Base-by-base conservation (phyloP, 2,888 invertebrate species). In the Leptinotarsa juncta region DNA sequence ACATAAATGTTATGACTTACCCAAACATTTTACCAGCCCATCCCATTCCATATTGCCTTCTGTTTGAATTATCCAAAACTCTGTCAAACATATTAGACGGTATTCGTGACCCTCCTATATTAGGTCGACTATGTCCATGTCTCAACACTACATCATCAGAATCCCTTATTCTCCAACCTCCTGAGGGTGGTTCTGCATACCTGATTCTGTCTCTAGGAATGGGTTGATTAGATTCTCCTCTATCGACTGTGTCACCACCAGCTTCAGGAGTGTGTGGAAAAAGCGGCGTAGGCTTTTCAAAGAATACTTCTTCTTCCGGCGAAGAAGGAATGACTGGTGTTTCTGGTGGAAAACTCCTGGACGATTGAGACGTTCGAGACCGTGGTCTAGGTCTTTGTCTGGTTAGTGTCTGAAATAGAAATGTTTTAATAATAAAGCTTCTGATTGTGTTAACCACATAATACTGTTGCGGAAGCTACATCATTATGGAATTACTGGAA, bases 1-100 rank as follows among this genome's bases (percentile, higher is more conserved):
- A 48, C 23, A 32, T 32, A 18, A 60, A 57, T 1, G 42, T 42
- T 5, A 15, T 18, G 16, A 74, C 87, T 89, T 87, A 94, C 92
- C 95, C 92, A 85, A 95, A 94, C 84, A 94, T 90, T 82, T 93
- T 90, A 67, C 95, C 95, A 71, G 95, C 91, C 88, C 95, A 91
- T 81, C 96, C 93, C 93, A 95, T 92, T 83, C 96, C 94, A 87
- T 93, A 95, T 87, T 94, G 94, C 83, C 97, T 92, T 78, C 97
- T 91, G 86, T 97, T 93, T 20, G 96, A 96, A 89, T 97, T 97
- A 87, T 97, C 97, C 77, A 96, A 91, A 18, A 96, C 93, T n/a
- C 95, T 94, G 85, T 96, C 96, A 73, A 97, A 90, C 82, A 96
- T 91, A 70, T 93, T 93, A 16, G 94, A 92, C 78, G 93, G 93